Evolutionary conservation across 2,113 vertebrate genomes (phyloP).

Genomic region (Natator depressus): DNA sequence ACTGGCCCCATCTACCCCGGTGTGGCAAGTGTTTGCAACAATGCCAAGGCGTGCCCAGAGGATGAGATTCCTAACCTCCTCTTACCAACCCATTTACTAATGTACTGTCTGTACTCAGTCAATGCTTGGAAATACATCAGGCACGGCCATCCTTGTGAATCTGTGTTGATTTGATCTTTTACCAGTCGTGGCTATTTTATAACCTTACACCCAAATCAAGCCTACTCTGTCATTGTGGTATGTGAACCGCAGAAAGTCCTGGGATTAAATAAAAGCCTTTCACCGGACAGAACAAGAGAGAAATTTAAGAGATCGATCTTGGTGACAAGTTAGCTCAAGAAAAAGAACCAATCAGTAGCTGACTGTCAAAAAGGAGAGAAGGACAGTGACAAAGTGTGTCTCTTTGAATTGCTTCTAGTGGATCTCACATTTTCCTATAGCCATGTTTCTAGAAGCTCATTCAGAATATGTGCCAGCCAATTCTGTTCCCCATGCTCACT

Average conservation of each 20-base stretch:
- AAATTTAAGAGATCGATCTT: background rate
- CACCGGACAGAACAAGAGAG: background rate
- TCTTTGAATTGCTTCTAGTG: background rate
- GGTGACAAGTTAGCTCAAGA: background rate
- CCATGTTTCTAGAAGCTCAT: background rate
- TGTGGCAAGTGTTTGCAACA: background rate
- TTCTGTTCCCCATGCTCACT: background rate
- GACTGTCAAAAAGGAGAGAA: background rate
- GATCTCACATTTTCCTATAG: background rate
- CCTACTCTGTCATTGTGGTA: background rate
- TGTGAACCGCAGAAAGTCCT: background rate
- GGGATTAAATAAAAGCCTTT: background rate
- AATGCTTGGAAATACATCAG: background rate
- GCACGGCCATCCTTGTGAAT: background rate
- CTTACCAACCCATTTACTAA: background rate
- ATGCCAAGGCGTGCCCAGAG: background rate
- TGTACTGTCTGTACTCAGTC: background rate
- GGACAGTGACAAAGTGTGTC: background rate
- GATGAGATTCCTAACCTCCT: background rate
- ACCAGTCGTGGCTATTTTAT: background rate
- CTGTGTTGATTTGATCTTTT: background rate
- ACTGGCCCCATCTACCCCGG: background rate
- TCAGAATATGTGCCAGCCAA: background rate
- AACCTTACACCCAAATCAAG: background rate
- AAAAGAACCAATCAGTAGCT: constrained; percentile 13